These are phyloP conservation scores for Odobenus rosmarus DNA, from an alignment of 2,113 vertebrate species.

Conservation along the genomic window DNA sequence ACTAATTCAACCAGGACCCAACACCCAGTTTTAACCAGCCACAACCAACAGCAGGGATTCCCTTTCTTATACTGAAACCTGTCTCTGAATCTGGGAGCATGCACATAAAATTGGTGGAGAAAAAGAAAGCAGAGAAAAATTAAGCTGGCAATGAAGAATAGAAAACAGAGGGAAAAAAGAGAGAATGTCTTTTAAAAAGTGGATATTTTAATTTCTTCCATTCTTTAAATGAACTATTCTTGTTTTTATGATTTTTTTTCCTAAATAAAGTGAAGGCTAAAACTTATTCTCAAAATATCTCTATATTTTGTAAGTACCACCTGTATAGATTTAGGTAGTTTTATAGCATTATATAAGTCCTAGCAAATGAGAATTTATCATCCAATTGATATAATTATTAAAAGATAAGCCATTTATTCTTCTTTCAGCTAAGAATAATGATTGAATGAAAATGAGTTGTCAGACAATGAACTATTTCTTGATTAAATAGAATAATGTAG, in stretches of 20 bases:
- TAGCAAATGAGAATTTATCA: background rate
- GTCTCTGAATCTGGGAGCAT: background rate
- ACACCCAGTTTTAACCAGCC: background rate
- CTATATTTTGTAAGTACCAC: background rate
- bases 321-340: background rate
- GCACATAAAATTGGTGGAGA: background rate
- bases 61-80: background rate
- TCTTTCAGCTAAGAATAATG: background rate
- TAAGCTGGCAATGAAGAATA: background rate
- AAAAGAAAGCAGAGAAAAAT: background rate
- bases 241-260: background rate
- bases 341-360: background rate
- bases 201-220: background rate
- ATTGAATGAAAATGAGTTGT: conserved; percentile 22
- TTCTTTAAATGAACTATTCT: background rate
- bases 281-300: background rate
- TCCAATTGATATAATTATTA: background rate
- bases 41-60: background rate
- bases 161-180: background rate
- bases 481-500: background rate
- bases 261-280: background rate
- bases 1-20: background rate
- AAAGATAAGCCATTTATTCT: conserved; percentile 25
- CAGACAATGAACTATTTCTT: background rate
- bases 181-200: background rate